Evolutionary conservation across 2,113 vertebrate genomes (phyloP).

Genomic region (Origma solitaria): DNA sequence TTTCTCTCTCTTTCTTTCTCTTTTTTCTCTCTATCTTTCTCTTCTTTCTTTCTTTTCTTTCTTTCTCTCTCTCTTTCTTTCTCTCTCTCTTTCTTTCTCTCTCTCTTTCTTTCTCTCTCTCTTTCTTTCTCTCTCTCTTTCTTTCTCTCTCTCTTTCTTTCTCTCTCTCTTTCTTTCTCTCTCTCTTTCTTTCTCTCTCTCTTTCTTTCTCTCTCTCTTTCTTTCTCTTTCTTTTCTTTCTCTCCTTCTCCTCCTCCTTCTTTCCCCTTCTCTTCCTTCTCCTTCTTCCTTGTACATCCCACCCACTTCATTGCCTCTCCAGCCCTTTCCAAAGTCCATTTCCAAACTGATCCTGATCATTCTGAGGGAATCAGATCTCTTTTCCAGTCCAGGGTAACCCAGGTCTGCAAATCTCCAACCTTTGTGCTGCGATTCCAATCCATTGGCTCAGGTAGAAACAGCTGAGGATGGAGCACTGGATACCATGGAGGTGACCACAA

Average conservation of each 20-base stretch:
- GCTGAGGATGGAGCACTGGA: not conserved
- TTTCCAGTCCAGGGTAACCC: not conserved
- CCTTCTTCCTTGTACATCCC: not conserved
- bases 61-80: not conserved
- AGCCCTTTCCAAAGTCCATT: not conserved
- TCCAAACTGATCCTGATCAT: not conserved
- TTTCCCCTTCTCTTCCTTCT: not conserved
- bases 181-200: too few relatives aligned
- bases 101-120: too few relatives aligned
- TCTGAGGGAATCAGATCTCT: accelerated
- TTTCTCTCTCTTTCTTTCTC: accelerated
- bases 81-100: not conserved
- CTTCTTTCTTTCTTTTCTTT: too few relatives aligned
- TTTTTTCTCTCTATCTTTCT: not conserved
- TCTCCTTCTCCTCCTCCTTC: too few relatives aligned
- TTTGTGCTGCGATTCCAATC: not conserved
- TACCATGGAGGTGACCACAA: not conserved
- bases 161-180: not conserved
- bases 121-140: too few relatives aligned
- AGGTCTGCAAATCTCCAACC: not conserved
- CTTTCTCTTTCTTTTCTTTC: too few relatives aligned
- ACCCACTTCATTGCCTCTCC: not conserved
- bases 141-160: not conserved
- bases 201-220: not conserved
- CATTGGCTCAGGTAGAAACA: not conserved